Percentiles rank a stretch among this genome's conserved stretches.
Conservation (phyloP, 2,113 vertebrate genomes). For the Centropus unirufus region DNA sequence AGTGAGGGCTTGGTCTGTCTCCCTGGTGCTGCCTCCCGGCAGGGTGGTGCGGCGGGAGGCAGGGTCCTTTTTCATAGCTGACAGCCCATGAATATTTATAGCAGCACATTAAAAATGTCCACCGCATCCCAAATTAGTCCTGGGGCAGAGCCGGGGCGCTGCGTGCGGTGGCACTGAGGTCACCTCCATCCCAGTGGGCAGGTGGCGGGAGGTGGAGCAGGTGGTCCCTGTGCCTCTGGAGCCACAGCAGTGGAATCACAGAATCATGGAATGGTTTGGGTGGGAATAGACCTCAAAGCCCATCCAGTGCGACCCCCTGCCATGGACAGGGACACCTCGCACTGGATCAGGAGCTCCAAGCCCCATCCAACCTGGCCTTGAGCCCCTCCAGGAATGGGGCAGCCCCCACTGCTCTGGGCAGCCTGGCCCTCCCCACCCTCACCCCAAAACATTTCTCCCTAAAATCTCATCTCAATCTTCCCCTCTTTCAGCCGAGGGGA, state of each 20-base stretch:
- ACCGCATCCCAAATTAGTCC: slow-evolving; percentile 49
- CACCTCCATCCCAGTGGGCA: accelerated
- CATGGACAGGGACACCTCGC: too few relatives aligned
- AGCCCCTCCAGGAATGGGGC: too few relatives aligned
- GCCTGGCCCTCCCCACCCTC: too few relatives aligned
- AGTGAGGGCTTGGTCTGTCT: neutral
- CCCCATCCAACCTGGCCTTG: too few relatives aligned
- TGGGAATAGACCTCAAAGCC: too few relatives aligned
- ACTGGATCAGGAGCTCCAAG: too few relatives aligned
- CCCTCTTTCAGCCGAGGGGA: neutral
- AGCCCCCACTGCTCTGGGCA: too few relatives aligned
- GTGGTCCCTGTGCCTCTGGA: neutral
- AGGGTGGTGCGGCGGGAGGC: neutral
- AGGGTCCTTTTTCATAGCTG: slow-evolving; percentile 52
- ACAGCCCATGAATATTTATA: slow-evolving; percentile 66
- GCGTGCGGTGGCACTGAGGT: neutral
- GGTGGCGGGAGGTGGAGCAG: neutral
- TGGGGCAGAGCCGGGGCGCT: neutral
- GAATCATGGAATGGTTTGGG: too few relatives aligned
- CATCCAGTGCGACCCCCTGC: too few relatives aligned
- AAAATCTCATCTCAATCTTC: too few relatives aligned
- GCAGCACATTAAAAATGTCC: slow-evolving; percentile 48
- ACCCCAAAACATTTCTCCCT: too few relatives aligned
- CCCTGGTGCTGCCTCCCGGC: neutral
- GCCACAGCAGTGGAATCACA: too few relatives aligned